These are phyloP conservation scores for Artibeus lituratus DNA, from an alignment of 2,797 vertebrate species.

Conservation along the genomic window DNA sequence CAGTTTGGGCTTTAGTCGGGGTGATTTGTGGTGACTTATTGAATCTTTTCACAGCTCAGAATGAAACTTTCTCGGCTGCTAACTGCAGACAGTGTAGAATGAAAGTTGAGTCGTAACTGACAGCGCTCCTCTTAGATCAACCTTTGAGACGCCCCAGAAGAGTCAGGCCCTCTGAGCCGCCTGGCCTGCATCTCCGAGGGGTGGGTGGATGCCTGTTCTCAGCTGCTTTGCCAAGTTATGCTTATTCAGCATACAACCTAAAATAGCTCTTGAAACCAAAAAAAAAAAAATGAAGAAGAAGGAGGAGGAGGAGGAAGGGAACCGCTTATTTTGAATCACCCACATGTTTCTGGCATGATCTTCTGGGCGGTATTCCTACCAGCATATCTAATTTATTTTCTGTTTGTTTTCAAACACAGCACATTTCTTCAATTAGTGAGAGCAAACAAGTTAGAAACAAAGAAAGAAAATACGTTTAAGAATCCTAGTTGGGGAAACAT, in stretches of 20 bases:
- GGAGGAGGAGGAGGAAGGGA: background rate
- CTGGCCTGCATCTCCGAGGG: constrained; percentile 47
- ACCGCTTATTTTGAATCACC: constrained; percentile 18
- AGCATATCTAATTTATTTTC: constrained; percentile 48
- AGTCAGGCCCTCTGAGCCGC: constrained; percentile 31
- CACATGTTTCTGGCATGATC: constrained; percentile 35
- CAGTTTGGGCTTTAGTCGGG: constrained; percentile 82
- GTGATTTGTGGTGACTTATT: constrained; percentile 86
- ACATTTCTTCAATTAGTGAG: constrained; percentile 65
- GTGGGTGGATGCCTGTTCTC: constrained; percentile 50
- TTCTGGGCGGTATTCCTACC: constrained; percentile 28
- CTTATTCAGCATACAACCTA: constrained; percentile 40
- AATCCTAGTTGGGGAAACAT: background rate
- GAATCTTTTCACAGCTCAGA: constrained; percentile 87
- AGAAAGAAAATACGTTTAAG: background rate
- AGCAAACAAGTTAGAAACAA: constrained; percentile 21
- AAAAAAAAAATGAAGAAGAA: background rate
- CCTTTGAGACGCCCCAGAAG: constrained; percentile 56
- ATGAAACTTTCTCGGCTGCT: constrained; percentile 82
- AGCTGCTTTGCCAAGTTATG: constrained; percentile 43
- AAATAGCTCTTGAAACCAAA: constrained; percentile 55
- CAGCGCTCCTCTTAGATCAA: constrained; percentile 70
- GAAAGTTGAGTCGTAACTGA: constrained; percentile 74
- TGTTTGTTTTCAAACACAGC: constrained; percentile 64
- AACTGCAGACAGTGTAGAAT: constrained; percentile 65